Evolutionary conservation across 2,113 vertebrate species (phyloP).

Genomic region (Solea senegalensis): DNA sequence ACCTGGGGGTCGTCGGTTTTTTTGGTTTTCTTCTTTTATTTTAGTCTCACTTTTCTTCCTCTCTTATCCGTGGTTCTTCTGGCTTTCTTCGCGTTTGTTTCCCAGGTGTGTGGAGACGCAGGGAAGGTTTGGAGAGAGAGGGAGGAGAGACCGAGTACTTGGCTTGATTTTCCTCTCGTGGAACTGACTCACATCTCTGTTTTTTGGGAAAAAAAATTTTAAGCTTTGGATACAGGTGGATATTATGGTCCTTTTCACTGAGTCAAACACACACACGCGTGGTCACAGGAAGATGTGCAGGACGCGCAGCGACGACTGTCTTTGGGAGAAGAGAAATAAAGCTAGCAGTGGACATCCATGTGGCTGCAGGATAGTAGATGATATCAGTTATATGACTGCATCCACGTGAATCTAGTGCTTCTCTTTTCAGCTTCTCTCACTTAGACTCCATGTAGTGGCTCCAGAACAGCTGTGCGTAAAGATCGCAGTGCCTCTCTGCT

Average conservation of each 20-base stretch:
- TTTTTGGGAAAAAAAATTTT: conserved; percentile 9
- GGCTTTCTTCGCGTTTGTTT: conserved; percentile 48
- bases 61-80: conserved; percentile 53
- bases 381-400: conserved; percentile 9
- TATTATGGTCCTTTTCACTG: conserved; percentile 1
- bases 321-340: conserved; percentile 22
- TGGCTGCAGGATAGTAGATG: conserved; percentile 18
- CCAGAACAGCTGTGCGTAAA: conserved; percentile 66
- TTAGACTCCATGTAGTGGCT: conserved; percentile 47
- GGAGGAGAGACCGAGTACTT: background rate
- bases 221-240: conserved; percentile 2
- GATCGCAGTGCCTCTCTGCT: conserved; percentile 23
- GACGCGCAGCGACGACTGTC: conserved; percentile 22
- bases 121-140: background rate
- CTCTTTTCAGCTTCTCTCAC: conserved; percentile 32
- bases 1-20: conserved; percentile 64
- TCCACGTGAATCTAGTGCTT: conserved; percentile 40
- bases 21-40: conserved; percentile 39
- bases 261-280: conserved; percentile 18
- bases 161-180: background rate
- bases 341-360: conserved; percentile 42
- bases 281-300: conserved; percentile 43
- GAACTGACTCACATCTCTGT: no score
- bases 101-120: conserved; percentile 36
- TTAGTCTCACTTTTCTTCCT: conserved; percentile 64